Conservation (phyloP, 2,797 vertebrate species). For the Trachops cirrhosus region DNA sequence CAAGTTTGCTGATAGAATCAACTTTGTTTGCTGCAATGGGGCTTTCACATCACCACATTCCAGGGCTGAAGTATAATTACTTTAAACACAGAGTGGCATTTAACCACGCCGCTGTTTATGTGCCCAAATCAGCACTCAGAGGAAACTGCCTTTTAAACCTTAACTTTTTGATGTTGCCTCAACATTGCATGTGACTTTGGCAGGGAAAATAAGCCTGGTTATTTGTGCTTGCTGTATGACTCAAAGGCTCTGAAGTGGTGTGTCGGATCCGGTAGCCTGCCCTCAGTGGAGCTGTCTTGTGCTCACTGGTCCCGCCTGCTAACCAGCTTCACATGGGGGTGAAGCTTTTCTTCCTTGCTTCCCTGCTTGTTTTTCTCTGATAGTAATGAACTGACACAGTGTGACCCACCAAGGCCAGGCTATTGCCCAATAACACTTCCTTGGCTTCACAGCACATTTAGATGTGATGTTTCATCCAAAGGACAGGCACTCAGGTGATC, state of each 20-base stretch:
- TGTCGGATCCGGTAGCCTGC: neutral
- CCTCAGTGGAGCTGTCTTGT: neutral
- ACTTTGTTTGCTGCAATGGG: slow-evolving; percentile 38
- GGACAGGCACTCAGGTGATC: neutral
- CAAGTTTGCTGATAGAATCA: slow-evolving; percentile 44
- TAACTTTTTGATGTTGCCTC: slow-evolving; percentile 57
- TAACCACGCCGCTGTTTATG: slow-evolving; percentile 66
- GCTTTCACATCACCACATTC: slow-evolving; percentile 51
- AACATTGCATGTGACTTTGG: slow-evolving; percentile 11
- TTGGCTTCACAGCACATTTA: neutral
- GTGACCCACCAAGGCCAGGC: neutral
- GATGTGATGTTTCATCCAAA: neutral
- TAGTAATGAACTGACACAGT: neutral
- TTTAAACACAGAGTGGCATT: slow-evolving; percentile 69
- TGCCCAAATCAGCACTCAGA: slow-evolving; percentile 63
- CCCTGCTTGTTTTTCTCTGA: neutral
- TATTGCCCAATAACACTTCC: neutral
- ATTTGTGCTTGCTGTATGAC: neutral
- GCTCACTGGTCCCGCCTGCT: neutral
- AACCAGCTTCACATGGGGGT: neutral
- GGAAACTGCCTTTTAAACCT: slow-evolving; percentile 59
- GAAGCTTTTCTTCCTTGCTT: neutral
- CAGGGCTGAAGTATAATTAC: slow-evolving; percentile 66
- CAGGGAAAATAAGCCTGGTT: slow-evolving; percentile 19
- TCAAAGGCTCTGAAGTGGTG: slow-evolving; percentile 17